A percentile compares a stretch with the other conserved stretches of the same genome.
These are phyloP conservation scores for Oscheius sp. DNA, from an alignment of 2,888 invertebrate species.

Conservation along the genomic window DNA sequence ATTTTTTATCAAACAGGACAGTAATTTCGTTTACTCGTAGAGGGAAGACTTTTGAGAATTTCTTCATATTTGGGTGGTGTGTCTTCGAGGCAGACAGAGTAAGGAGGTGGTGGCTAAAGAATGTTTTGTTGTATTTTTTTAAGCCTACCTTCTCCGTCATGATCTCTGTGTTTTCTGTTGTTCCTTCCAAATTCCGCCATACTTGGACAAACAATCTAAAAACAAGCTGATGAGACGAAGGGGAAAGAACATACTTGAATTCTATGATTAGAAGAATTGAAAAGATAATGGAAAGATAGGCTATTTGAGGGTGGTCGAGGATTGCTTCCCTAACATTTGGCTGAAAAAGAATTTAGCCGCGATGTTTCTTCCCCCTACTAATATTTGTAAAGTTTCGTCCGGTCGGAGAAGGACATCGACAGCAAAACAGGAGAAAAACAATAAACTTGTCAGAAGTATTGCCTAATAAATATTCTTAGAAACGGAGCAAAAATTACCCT, in stretches of 20 bases:
- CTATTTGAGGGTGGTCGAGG: conserved; percentile 4
- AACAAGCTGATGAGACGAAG: neutral
- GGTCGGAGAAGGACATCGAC: conserved; percentile 1
- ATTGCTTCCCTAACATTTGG: neutral
- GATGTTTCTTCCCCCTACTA: neutral
- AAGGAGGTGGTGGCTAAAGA: conserved; percentile 9
- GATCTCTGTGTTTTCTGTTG: neutral
- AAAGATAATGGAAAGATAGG: neutral
- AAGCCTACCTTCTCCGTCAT: neutral
- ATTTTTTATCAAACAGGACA: neutral
- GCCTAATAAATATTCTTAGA: neutral
- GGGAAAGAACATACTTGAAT: neutral
- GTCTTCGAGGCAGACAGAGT: conserved; percentile 4
- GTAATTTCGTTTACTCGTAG: neutral
- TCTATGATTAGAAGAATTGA: conserved; percentile 6
- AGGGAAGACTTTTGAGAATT: no score
- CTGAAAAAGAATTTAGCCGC: conserved; percentile 17
- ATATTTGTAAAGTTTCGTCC: neutral
- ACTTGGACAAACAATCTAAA: conserved; percentile 13
- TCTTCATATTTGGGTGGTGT: neutral
- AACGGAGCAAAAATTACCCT: no score
- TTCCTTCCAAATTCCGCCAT: neutral
- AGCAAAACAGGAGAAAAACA: conserved; percentile 18
- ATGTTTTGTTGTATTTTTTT: no score
- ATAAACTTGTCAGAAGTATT: conserved; percentile 1